phyloP scores from a whole-genome alignment of 2,113 vertebrate species.

The Apistogramma diplotaenia region DNA sequence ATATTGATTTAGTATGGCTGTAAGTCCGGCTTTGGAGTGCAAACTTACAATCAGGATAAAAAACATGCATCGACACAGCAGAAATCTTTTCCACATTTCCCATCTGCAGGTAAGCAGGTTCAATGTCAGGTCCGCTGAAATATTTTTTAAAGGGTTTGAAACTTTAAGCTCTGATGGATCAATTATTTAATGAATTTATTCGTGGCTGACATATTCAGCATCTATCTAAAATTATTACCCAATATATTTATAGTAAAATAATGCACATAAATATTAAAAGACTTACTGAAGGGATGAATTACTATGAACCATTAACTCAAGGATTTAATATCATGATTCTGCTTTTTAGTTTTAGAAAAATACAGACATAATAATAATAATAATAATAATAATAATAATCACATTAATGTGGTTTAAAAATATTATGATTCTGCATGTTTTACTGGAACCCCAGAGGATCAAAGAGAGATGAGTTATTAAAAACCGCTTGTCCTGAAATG shows the following conservation, averaged over 20 bases:
- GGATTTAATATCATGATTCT: not conserved
- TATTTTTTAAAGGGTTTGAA: not conserved
- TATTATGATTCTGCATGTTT: not conserved
- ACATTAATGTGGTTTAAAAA: too few species aligned
- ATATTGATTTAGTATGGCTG: conserved; percentile 72
- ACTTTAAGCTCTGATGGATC: not conserved
- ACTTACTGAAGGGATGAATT: not conserved
- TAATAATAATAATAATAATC: not conserved
- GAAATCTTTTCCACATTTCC: conserved; percentile 51
- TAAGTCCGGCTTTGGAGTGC: conserved; percentile 66
- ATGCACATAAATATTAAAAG: not conserved
- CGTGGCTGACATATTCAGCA: not conserved
- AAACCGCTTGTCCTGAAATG: not conserved
- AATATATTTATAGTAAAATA: not conserved
- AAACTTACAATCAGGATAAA: conserved; percentile 61
- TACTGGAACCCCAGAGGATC: not conserved
- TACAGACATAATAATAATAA: not conserved
- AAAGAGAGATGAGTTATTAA: not conserved
- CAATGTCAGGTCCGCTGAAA: not conserved
- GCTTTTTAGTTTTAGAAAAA: too few species aligned
- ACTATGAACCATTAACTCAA: not conserved
- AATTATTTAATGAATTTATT: not conserved
- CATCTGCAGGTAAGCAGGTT: conserved; percentile 45
- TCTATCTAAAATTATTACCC: not conserved
- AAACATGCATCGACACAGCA: conserved; percentile 57